Conservation (phyloP, 2,888 invertebrate species). For the Eristalis intricaria region DNA sequence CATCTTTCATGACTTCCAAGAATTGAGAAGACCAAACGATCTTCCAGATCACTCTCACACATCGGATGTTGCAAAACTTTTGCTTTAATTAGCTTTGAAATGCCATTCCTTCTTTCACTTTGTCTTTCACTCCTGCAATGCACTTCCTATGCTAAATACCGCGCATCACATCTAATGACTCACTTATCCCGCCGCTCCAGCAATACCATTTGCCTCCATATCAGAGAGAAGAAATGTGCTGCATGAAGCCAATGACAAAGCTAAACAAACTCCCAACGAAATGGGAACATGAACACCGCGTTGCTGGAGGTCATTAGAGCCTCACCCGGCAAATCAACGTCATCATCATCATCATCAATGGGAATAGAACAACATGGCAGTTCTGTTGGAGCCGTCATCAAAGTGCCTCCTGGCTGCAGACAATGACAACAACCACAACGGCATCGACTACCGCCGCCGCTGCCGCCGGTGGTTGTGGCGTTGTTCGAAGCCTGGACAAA, state of each 20-base stretch:
- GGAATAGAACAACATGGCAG: constrained; percentile 58
- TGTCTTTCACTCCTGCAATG: neutral
- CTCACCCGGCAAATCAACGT: constrained; percentile 70
- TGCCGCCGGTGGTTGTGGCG: constrained; percentile 19
- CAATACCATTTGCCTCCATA: constrained; percentile 9
- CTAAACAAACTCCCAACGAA: constrained; percentile 54
- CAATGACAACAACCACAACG: constrained; percentile 33
- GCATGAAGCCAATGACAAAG: constrained; percentile 29
- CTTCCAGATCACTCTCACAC: too few species aligned
- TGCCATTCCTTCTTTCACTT: neutral
- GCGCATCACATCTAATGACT: constrained; percentile 32
- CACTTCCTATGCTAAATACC: neutral
- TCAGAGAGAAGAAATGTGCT: constrained; percentile 25
- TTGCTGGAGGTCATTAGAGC: constrained; percentile 69
- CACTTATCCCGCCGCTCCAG: constrained; percentile 40
- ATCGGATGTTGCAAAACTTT: too few species aligned
- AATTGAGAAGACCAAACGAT: too few species aligned
- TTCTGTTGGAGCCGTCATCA: constrained; percentile 59
- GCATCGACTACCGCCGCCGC: constrained; percentile 1
- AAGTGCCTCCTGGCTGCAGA: constrained; percentile 37
- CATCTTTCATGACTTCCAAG: too few species aligned
- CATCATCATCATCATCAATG: constrained; percentile 60
- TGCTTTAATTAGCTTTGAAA: neutral
- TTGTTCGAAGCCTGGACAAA: constrained; percentile 47
- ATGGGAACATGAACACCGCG: constrained; percentile 59